phyloP scores from a whole-genome alignment of 2,113 vertebrate species.

The Hemiscyllium ocellatum region DNA sequence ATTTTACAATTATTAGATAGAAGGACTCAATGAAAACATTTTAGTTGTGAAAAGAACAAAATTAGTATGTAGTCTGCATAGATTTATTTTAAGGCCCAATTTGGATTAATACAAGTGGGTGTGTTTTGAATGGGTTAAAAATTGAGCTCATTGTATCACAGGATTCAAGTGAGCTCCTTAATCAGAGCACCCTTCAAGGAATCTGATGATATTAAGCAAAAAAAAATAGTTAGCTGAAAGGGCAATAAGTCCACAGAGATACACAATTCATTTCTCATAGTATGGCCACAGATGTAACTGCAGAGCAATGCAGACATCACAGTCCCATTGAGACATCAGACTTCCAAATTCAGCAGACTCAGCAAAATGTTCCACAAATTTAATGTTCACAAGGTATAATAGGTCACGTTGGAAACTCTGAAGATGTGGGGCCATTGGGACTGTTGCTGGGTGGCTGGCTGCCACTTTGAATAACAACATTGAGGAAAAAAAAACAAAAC shows the following conservation, averaged over 20 bases:
- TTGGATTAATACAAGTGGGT: neutral
- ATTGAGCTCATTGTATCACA: no score
- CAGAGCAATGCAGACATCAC: neutral
- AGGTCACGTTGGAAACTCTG: neutral
- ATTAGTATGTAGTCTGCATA: neutral
- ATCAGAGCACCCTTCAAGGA: neutral
- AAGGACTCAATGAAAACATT: neutral
- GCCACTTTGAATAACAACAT: constrained; percentile 28
- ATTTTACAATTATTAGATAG: neutral
- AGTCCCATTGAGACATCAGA: neutral
- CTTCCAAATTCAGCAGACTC: neutral
- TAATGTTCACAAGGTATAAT: neutral
- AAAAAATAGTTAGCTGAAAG: neutral
- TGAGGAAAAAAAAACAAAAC: neutral
- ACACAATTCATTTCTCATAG: neutral
- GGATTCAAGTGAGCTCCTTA: neutral
- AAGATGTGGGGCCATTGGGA: neutral
- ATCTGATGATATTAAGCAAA: neutral
- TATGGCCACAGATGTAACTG: neutral
- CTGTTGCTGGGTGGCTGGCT: neutral
- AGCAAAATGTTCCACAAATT: neutral
- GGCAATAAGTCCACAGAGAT: neutral
- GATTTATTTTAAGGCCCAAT: neutral
- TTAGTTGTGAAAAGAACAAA: neutral
- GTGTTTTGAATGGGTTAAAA: neutral